Evolutionary conservation across 2,888 invertebrate species (phyloP).

Genomic region (Blomia tropicalis): DNA sequence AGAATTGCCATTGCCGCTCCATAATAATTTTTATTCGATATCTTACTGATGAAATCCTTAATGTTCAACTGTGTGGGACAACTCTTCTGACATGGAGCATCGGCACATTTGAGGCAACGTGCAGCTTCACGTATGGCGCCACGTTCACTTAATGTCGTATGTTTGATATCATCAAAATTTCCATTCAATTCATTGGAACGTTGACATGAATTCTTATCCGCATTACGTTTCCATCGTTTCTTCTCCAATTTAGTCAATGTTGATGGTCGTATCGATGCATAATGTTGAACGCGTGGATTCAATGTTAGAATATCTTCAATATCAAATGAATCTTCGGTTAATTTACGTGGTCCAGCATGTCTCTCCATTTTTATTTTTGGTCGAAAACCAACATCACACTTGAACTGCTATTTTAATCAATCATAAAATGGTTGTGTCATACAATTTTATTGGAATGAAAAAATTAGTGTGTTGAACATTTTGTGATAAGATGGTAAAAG

Average conservation of each 20-base stretch:
- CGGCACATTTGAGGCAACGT: slow-evolving; percentile 74
- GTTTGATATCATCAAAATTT: slow-evolving; percentile 92
- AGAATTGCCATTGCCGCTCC: slow-evolving; percentile 86
- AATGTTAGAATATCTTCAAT: slow-evolving; percentile 61
- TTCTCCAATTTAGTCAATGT: slow-evolving; percentile 67
- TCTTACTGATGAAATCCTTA: slow-evolving; percentile 89
- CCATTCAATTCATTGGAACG: slow-evolving; percentile 45
- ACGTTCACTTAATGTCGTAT: slow-evolving; percentile 86
- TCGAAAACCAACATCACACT: too few relatives aligned
- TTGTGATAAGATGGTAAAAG: too few relatives aligned
- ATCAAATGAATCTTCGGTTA: slow-evolving; percentile 7
- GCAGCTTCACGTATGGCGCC: slow-evolving; percentile 78
- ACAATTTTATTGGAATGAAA: too few relatives aligned
- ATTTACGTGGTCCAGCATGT: not conserved
- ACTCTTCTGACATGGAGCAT: slow-evolving; percentile 94
- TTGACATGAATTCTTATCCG: slow-evolving; percentile 64
- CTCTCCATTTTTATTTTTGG: too few relatives aligned
- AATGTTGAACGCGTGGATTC: slow-evolving; percentile 63
- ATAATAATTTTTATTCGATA: slow-evolving; percentile 94
- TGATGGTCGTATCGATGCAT: slow-evolving; percentile 66
- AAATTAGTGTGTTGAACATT: too few relatives aligned
- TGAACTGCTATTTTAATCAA: too few relatives aligned
- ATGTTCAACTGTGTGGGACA: slow-evolving; percentile 95
- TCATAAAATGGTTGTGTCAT: too few relatives aligned
- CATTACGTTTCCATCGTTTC: slow-evolving; percentile 86